Conservation (phyloP, 92 coral and sea anemone genomes). For the Palythoa caribaeorum region DNA sequence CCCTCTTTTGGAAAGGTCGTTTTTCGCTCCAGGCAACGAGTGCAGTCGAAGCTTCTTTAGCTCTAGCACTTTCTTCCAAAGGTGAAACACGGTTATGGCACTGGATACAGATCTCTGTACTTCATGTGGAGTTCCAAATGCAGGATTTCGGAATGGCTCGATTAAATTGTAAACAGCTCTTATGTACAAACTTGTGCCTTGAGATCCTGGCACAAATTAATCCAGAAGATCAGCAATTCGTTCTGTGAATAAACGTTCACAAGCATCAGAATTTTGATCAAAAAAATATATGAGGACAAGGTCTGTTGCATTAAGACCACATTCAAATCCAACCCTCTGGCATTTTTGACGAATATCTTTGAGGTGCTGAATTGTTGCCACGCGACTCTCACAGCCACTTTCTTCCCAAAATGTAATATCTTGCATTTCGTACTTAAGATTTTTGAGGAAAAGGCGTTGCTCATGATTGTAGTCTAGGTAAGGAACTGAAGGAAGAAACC, state of each 20-base stretch:
- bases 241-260: neutral
- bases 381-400: conserved; percentile 12
- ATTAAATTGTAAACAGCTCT: neutral
- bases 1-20: no score
- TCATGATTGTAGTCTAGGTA: conserved; percentile 63
- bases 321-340: conserved; percentile 44
- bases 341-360: conserved; percentile 55
- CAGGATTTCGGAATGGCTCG: no score
- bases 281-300: conserved; percentile 39
- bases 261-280: neutral
- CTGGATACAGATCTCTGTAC: no score
- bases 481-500: conserved; percentile 58
- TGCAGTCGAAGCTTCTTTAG: no score
- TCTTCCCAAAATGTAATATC: conserved; percentile 60
- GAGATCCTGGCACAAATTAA: neutral
- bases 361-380: conserved; percentile 55
- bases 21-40: no score
- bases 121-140: no score
- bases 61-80: no score
- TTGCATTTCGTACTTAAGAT: conserved; percentile 45
- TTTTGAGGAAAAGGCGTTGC: conserved; percentile 58
- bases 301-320: conserved; percentile 51
- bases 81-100: no score
- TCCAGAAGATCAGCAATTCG: neutral
- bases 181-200: neutral